phyloP scores from a whole-genome alignment of 2,888 invertebrate genomes.

The Thymelicus lineola region DNA sequence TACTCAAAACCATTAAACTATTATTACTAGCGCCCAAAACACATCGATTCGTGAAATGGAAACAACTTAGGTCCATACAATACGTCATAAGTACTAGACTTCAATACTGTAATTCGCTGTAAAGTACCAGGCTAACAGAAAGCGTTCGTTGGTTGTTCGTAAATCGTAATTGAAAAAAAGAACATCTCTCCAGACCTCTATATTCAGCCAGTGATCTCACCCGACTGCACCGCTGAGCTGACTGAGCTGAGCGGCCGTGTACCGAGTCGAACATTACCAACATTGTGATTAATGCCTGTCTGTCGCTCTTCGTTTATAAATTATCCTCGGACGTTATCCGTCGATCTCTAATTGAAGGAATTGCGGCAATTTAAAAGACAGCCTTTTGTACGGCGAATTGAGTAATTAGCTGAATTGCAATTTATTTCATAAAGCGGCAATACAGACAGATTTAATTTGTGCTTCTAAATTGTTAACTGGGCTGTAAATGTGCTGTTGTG shows the following conservation, averaged over 20 bases:
- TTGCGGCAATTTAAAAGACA: slow-evolving; percentile 67
- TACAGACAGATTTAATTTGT: slow-evolving; percentile 40
- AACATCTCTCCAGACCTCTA: slow-evolving; percentile 17
- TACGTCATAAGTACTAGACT: no score
- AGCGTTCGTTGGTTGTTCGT: no score
- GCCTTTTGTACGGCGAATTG: slow-evolving; percentile 62
- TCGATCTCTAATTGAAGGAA: slow-evolving; percentile 74
- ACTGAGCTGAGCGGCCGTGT: no score
- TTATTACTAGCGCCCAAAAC: no score
- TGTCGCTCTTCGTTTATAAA: slow-evolving; percentile 59
- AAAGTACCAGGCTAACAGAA: no score
- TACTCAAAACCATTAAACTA: no score
- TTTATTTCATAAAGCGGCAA: slow-evolving; percentile 43
- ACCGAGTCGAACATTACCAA: slow-evolving; percentile 48
- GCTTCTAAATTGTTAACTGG: slow-evolving; percentile 8
- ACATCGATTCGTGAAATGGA: no score
- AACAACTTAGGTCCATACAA: no score
- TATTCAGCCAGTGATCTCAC: slow-evolving; percentile 59
- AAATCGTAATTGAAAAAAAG: no score
- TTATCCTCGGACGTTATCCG: slow-evolving; percentile 66
- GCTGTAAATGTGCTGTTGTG: neutral
- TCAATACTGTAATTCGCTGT: no score
- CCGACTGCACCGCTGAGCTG: slow-evolving; percentile 44
- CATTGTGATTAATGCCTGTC: slow-evolving; percentile 67
- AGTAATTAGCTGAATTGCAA: slow-evolving; percentile 63